A percentile compares a stretch with the other conserved stretches of the same genome.
Evolutionary conservation across 2,797 vertebrate genomes (phyloP).

Genomic region (Clangula hyemalis): DNA sequence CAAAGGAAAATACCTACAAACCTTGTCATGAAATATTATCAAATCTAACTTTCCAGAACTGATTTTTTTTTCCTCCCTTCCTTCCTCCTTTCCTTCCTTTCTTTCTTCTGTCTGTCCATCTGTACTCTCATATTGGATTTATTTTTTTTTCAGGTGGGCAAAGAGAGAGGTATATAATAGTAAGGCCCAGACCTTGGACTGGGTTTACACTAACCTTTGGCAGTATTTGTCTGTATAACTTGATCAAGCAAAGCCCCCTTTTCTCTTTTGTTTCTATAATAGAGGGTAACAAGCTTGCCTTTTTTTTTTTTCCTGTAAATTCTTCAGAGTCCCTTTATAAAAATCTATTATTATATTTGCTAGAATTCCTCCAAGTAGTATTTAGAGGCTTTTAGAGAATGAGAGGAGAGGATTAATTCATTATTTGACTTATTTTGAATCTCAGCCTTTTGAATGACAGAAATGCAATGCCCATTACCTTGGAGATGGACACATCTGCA

Average conservation of each 20-base stretch:
- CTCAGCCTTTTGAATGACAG: neutral
- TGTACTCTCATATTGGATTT: neutral
- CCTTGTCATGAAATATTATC: neutral
- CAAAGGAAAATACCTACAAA: neutral
- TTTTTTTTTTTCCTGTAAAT: neutral
- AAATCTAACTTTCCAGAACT: neutral
- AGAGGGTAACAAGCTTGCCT: neutral
- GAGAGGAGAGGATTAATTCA: neutral
- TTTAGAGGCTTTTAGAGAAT: neutral
- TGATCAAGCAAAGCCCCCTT: neutral
- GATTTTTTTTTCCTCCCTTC: neutral
- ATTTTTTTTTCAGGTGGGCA: neutral
- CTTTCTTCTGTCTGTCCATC: neutral
- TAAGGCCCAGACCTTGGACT: neutral
- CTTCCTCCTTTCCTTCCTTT: neutral
- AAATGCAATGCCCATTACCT: constrained; percentile 23
- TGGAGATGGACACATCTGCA: constrained; percentile 39
- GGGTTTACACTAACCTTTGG: neutral
- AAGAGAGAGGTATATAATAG: neutral
- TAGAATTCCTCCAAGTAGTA: neutral
- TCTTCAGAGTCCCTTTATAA: neutral
- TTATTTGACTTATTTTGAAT: constrained; percentile 38
- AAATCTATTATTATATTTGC: neutral
- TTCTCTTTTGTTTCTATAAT: neutral
- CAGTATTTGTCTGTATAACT: neutral